Conservation (phyloP, 2,113 vertebrate species). For the Myotis brandtii region DNA sequence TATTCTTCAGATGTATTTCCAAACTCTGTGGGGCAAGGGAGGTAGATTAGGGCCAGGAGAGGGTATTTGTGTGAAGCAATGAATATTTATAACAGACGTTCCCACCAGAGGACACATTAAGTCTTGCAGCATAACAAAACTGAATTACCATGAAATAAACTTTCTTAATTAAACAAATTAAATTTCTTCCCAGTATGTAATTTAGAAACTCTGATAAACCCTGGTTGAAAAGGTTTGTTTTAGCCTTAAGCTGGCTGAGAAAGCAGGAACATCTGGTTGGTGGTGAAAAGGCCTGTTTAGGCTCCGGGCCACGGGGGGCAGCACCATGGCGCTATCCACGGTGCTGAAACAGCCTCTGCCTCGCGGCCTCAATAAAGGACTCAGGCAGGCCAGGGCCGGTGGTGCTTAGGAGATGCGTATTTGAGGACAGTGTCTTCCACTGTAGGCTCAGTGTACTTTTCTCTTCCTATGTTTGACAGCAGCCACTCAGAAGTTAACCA, state of each 20-base stretch:
- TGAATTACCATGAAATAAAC: constrained; percentile 93
- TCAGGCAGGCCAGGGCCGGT: background rate
- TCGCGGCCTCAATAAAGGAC: constrained; percentile 6
- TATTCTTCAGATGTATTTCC: constrained; percentile 71
- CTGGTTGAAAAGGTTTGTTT: constrained; percentile 90
- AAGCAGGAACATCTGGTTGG: constrained; percentile 89
- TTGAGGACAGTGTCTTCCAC: constrained; percentile 35
- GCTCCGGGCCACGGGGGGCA: constrained; percentile 82
- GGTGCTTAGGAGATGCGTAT: constrained; percentile 17
- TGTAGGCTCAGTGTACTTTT: constrained; percentile 31
- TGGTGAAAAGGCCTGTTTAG: constrained; percentile 84
- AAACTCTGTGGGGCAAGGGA: constrained; percentile 62
- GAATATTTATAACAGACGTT: constrained; percentile 91
- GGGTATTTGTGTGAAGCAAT: constrained; percentile 83
- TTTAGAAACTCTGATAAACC: constrained; percentile 91
- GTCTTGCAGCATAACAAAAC: constrained; percentile 90
- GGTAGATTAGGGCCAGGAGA: constrained; percentile 74
- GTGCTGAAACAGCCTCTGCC: constrained; percentile 71
- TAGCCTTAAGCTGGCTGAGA: constrained; percentile 90
- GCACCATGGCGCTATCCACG: constrained; percentile 60
- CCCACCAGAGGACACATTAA: constrained; percentile 90
- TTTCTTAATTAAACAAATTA: constrained; percentile 94
- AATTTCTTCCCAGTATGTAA: constrained; percentile 91
- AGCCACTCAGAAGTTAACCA: constrained; percentile 57
- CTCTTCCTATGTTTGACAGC: constrained; percentile 45